Base-by-base conservation (phyloP, 2,888 invertebrate species). In the Coenonympha glycerion region DNA sequence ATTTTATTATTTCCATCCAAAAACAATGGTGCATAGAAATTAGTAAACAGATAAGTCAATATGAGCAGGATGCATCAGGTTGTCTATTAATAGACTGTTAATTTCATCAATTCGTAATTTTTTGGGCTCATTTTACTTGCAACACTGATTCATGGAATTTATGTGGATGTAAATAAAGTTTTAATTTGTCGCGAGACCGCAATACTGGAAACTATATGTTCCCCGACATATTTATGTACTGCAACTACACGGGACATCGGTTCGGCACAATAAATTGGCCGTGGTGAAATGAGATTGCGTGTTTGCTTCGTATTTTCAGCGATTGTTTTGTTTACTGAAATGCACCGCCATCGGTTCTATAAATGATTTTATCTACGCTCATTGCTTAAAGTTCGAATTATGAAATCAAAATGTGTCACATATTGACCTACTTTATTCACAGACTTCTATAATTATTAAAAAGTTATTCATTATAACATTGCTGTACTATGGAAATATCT, bases 201-300 rank as follows among this genome's bases (percentile, higher is more conserved):
- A 54, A 46, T 52, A 56, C 56, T 57, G 66, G 69, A 64, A 63
- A 57, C 54, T 69, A 63, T 63, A 61, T 65, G 64, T 65, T 65
- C 60, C 37, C 59, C 64, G 70, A 70, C 68, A 73, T 77, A 69
- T 76, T 76, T 72, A 76, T 74, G 64, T 72, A 76, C 78, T 72
- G 76, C 74, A 76, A 73, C 72, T 73, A 68, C 61, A 58, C 73
- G 76, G 11, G 19, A 39, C 24, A 39, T 24, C 21, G 39, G 39
- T 39, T 15, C 22, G 8, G 22, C 15, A 15, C 22, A 24, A 24
- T 39, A 39, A 39, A 37, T 37, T 37, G 37, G 22, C 6, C 37
- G 2, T 15, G 18, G 16, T 34, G 45, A 24, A 45, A 45, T 45
- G 34, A 24, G 15, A 16, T 34, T 34, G 53, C 50, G 54, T 50